Conservation (phyloP, 1,140 invertebrate species). For the Drosophila kanapiae region DNA sequence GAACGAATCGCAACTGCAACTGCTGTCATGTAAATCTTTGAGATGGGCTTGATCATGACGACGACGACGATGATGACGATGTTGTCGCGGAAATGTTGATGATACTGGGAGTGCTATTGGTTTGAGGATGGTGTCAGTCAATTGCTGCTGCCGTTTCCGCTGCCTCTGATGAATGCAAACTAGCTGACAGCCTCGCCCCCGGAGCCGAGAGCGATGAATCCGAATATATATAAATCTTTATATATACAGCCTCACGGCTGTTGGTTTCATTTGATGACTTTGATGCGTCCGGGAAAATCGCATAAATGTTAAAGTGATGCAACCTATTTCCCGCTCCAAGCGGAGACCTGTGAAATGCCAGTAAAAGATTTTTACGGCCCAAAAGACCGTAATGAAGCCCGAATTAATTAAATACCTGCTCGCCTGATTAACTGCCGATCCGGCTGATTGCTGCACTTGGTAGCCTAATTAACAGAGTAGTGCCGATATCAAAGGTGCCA, state of each 20-base stretch:
- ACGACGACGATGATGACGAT: constrained; percentile 6
- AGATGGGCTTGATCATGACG: constrained; percentile 1
- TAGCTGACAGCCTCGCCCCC: constrained; percentile 49
- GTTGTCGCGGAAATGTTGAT: constrained; percentile 15
- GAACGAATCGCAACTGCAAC: constrained; percentile 61
- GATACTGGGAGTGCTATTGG: constrained; percentile 9
- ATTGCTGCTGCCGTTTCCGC: constrained; percentile 42
- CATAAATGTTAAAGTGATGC: constrained; percentile 68
- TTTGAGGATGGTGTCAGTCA: constrained; percentile 60
- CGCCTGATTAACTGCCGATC: constrained; percentile 64
- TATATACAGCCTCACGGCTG: constrained; percentile 3
- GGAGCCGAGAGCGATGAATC: constrained; percentile 17
- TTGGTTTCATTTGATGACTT: constrained; percentile 60
- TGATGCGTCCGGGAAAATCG: constrained; percentile 52
- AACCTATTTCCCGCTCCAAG: not conserved
- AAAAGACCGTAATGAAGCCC: constrained; percentile 35
- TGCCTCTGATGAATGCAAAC: constrained; percentile 68
- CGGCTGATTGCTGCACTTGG: constrained; percentile 54
- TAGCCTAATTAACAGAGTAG: constrained; percentile 57
- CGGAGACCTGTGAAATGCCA: constrained; percentile 7
- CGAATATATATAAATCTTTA: constrained; percentile 18
- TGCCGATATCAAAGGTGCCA: constrained; percentile 61
- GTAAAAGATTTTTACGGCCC: constrained; percentile 32
- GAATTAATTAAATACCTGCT: constrained; percentile 74
- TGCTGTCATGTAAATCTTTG: constrained; percentile 74